phyloP scores from a whole-genome alignment of 1,140 invertebrate species.

The Anoplophora glabripennis region DNA sequence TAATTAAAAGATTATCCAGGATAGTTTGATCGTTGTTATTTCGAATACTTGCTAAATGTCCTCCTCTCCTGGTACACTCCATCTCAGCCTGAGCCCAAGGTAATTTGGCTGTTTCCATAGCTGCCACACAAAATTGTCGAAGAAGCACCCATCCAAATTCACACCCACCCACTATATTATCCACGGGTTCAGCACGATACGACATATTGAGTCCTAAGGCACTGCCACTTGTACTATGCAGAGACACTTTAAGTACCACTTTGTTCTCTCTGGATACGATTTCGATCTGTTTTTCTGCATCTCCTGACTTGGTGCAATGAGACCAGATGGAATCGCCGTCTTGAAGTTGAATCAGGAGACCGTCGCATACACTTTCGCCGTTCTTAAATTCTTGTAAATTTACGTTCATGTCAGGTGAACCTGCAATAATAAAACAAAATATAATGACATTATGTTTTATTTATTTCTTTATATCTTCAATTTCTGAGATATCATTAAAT shows the following conservation, averaged over 20 bases:
- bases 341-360: slow-evolving; percentile 54
- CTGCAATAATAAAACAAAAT: slow-evolving; percentile 18
- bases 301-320: slow-evolving; percentile 56
- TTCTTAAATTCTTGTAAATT: slow-evolving; percentile 29
- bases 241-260: slow-evolving; percentile 44
- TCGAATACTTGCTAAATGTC: slow-evolving; percentile 63
- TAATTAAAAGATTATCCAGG: slow-evolving; percentile 58
- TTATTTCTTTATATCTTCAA: too few species aligned
- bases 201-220: slow-evolving; percentile 45
- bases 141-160: slow-evolving; percentile 62
- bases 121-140: slow-evolving; percentile 60
- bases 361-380: slow-evolving; percentile 48
- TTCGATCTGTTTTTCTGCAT: slow-evolving; percentile 55
- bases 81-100: slow-evolving; percentile 64
- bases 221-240: slow-evolving; percentile 40
- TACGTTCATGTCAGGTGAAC: slow-evolving; percentile 27
- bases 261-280: slow-evolving; percentile 57
- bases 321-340: slow-evolving; percentile 56
- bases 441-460: too few species aligned
- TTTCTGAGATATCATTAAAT: too few species aligned
- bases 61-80: slow-evolving; percentile 59
- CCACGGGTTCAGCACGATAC: slow-evolving; percentile 53
- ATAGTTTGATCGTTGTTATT: slow-evolving; percentile 60
- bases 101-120: slow-evolving; percentile 54
- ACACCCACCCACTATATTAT: slow-evolving; percentile 58